Conservation (phyloP, 2,797 vertebrate species). For the Bufotes viridis region DNA sequence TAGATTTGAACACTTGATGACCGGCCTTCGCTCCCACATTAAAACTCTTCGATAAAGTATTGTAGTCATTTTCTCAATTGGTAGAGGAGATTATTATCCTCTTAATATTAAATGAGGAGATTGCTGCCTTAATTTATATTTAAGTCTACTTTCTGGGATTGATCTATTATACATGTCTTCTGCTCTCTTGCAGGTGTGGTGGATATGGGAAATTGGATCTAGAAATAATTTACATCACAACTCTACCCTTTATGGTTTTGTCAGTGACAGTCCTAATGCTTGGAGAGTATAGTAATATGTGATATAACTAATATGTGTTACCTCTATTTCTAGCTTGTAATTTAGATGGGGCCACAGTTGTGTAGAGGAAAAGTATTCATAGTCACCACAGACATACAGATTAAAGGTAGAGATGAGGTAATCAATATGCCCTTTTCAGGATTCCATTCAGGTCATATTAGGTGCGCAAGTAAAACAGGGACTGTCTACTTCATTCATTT, state of each 20-base stretch:
- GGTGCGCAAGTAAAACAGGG: no score
- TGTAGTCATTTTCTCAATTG: slow-evolving; percentile 50
- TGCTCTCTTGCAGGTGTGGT: background rate
- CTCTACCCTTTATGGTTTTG: background rate
- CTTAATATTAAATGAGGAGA: slow-evolving; percentile 47
- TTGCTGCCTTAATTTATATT: slow-evolving; percentile 35
- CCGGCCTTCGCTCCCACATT: slow-evolving; percentile 29
- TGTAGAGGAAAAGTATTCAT: background rate
- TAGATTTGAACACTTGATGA: slow-evolving; percentile 48
- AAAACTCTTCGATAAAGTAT: slow-evolving; percentile 35
- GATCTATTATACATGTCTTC: slow-evolving; percentile 22
- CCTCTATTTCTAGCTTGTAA: background rate
- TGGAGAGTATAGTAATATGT: background rate
- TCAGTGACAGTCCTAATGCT: background rate
- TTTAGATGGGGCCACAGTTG: background rate
- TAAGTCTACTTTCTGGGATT: slow-evolving; percentile 18
- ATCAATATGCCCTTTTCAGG: background rate
- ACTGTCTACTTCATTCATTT: no score
- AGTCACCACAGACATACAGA: background rate
- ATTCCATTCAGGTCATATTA: background rate
- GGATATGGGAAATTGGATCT: background rate
- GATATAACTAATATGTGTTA: background rate
- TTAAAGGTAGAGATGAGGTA: background rate
- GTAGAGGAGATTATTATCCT: slow-evolving; percentile 49
- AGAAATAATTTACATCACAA: slow-evolving; percentile 1